Evolutionary conservation across 2,113 vertebrate species (phyloP), one percentile per base, ranked within the genome.

Genomic region (Sebastes fasciatus): DNA sequence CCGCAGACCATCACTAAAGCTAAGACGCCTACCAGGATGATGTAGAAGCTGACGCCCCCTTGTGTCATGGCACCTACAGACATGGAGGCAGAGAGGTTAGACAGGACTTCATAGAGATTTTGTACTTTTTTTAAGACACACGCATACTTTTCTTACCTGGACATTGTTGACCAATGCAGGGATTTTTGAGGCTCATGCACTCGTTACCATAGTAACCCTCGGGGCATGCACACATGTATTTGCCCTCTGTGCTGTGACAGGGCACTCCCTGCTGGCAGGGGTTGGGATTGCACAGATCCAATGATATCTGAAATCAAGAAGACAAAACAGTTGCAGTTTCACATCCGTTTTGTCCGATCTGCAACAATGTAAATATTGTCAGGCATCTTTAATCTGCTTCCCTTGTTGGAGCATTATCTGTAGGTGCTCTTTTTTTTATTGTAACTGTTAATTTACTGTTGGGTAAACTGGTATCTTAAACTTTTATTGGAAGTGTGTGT

Each of bases 121-220:
- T 64, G 2, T 11, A 34, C 19, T 5, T 34, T 67, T 69, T 52
- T 16, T 57, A 16, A 81, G 7, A 40, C 19, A 26, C 16, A 73
- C 63, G 21, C 10, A 62, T 10, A 34, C 48, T 64, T 9, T 0
- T 49, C 77, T 86, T 77, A 96, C 96, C 95, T 94, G 92, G 89
- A 90, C 96, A 96, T 63, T 96, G 90, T 16, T 92, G 90, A 46
- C 94, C 95, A 58, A 94, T 86, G 79, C 96, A 96, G 60, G 93
- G 48, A 17, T 79, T 94, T 81, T 87, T 94, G 19, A 93, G 82
- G 85, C 86, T 94, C 46, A 90, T 86, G 82, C 95, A 96, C 58
- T 95, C 88, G 0, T 94, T 94, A 61, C 92, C 92, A 83, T 93
- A 90, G 79, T 91, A 94, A 80, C 95, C 95, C 0, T 95, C 93